These are phyloP conservation scores for Loriculus beryllinus DNA, from an alignment of 2,797 vertebrate genomes.

Conservation along the genomic window DNA sequence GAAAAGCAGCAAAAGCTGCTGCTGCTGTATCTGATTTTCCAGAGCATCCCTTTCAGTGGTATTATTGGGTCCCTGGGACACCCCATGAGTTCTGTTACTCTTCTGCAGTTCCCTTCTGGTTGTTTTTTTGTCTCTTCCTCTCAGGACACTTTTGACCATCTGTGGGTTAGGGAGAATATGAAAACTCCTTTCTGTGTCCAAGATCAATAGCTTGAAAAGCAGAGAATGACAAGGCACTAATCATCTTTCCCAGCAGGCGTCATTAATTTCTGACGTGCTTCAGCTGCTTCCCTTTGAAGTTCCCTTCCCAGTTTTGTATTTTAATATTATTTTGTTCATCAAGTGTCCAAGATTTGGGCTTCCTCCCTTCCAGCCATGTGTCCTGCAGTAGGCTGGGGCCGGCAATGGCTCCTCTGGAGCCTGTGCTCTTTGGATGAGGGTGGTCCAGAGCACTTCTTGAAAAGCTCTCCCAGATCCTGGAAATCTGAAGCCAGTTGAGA, in stretches of 20 bases:
- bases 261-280: constrained; percentile 57
- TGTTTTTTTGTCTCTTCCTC: constrained; percentile 45
- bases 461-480: constrained; percentile 45
- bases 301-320: not conserved
- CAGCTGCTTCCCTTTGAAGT: constrained; percentile 58
- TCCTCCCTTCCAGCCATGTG: constrained; percentile 60
- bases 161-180: constrained; percentile 56
- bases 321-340: not conserved
- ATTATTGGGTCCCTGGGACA: not conserved
- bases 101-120: constrained; percentile 11
- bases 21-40: not conserved
- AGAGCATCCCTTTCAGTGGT: not conserved
- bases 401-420: not conserved
- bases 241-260: constrained; percentile 58
- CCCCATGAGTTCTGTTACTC: constrained; percentile 36
- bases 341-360: constrained; percentile 41
- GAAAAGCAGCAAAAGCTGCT: not conserved
- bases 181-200: constrained; percentile 62
- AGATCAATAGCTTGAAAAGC: constrained; percentile 69
- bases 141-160: constrained; percentile 54
- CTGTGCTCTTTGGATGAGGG: constrained; percentile 56
- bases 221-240: constrained; percentile 57
- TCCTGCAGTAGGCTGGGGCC: constrained; percentile 30
- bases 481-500: constrained; percentile 62
- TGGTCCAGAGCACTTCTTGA: constrained; percentile 53